Evolutionary conservation across 2,888 invertebrate genomes (phyloP).

Genomic region (Matsumyia berberina): DNA sequence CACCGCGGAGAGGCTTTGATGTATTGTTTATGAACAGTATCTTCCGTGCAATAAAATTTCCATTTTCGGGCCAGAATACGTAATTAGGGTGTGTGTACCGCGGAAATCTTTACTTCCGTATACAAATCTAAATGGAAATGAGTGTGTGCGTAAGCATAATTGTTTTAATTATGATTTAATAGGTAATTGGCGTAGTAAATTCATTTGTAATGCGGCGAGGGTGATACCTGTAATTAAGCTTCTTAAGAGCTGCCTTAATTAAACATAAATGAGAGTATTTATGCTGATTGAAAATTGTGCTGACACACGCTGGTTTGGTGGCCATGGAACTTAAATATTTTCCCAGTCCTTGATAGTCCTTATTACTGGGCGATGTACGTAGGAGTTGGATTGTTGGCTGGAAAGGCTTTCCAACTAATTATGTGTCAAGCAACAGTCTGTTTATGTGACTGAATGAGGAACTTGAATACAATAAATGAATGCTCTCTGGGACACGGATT

Average conservation of each 20-base stretch:
- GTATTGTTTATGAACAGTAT: conserved; percentile 67
- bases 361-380: too few relatives aligned
- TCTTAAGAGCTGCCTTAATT: conserved; percentile 32
- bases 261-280: conserved; percentile 5
- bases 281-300: conserved; percentile 34
- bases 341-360: background rate
- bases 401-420: too few relatives aligned
- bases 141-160: conserved; percentile 51
- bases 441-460: too few relatives aligned
- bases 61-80: conserved; percentile 45
- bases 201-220: conserved; percentile 30
- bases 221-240: conserved; percentile 12
- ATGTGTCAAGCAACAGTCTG: too few relatives aligned
- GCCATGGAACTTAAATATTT: background rate
- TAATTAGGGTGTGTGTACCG: conserved; percentile 14
- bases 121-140: conserved; percentile 61
- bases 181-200: conserved; percentile 42
- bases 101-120: conserved; percentile 35
- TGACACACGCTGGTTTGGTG: background rate
- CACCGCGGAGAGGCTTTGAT: conserved; percentile 42
- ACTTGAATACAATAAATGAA: too few relatives aligned
- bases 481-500: too few relatives aligned
- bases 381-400: too few relatives aligned
- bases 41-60: conserved; percentile 58
- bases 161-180: conserved; percentile 66